Conservation (phyloP, 2,113 vertebrate species). For the Harpagus bidentatus region DNA sequence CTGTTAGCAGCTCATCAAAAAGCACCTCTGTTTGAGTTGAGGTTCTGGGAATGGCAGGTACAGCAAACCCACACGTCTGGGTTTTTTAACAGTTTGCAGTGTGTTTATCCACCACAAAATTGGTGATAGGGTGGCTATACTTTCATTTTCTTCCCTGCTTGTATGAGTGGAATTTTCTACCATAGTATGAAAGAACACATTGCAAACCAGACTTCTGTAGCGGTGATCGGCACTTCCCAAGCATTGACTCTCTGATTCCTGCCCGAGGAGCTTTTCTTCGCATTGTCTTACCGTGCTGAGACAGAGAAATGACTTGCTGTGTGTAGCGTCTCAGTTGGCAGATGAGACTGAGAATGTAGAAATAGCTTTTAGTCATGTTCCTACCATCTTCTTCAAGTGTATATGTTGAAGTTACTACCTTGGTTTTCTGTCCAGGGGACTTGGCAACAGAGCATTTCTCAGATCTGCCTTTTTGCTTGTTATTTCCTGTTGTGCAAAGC, state of each 20-base stretch:
- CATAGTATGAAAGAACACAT: not conserved
- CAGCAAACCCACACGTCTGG: not conserved
- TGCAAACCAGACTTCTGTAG: not conserved
- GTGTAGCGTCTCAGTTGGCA: not conserved
- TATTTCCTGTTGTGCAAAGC: not conserved
- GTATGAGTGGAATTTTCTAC: not conserved
- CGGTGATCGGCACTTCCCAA: not conserved
- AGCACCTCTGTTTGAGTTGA: not conserved
- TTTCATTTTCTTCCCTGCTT: not conserved
- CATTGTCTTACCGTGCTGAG: not conserved
- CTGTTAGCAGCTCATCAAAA: not conserved
- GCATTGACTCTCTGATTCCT: not conserved
- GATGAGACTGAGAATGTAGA: not conserved
- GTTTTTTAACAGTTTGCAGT: not conserved
- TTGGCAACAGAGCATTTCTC: not conserved
- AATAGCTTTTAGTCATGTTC: not conserved
- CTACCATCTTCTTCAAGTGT: not conserved
- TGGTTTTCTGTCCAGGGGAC: not conserved
- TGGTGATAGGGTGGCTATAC: not conserved
- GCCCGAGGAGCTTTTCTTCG: not conserved
- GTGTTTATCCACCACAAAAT: not conserved
- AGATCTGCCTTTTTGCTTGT: not conserved
- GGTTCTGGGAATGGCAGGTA: not conserved
- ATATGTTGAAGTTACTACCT: not conserved
- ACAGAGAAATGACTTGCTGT: not conserved